Conservation (phyloP, 2,888 invertebrate species). For the Trichopoda pennipes region DNA sequence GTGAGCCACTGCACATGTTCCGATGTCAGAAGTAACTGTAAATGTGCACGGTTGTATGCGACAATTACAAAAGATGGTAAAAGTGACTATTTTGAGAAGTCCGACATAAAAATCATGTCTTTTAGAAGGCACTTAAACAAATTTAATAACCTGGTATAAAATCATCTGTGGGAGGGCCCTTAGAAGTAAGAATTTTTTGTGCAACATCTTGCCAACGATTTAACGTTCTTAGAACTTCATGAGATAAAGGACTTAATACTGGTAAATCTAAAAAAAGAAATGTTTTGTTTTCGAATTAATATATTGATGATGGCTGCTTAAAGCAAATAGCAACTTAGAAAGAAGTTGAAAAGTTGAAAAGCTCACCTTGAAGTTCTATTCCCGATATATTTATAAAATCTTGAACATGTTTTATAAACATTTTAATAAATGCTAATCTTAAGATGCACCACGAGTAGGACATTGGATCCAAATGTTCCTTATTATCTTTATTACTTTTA, state of each 20-base stretch:
- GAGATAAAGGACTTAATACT: slow-evolving; percentile 95
- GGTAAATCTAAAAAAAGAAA: slow-evolving; percentile 87
- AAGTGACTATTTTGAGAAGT: no score
- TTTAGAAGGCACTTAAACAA: no score
- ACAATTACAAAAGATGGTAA: no score
- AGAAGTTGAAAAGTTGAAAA: not conserved
- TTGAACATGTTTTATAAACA: slow-evolving; percentile 91
- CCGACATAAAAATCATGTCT: no score
- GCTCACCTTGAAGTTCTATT: slow-evolving; percentile 91
- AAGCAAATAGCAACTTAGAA: no score
- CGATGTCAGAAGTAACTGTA: no score
- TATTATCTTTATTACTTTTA: slow-evolving; percentile 83
- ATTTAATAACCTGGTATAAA: slow-evolving; percentile 86
- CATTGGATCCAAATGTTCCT: slow-evolving; percentile 94
- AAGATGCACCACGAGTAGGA: slow-evolving; percentile 98
- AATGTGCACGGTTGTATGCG: no score
- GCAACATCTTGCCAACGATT: slow-evolving; percentile 94
- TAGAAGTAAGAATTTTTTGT: slow-evolving; percentile 84
- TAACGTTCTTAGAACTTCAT: slow-evolving; percentile 91
- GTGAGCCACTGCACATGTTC: no score
- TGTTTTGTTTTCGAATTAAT: no score
- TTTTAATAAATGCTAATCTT: slow-evolving; percentile 92
- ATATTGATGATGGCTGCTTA: no score
- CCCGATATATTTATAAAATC: slow-evolving; percentile 94
- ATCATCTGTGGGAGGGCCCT: slow-evolving; percentile 89